Evolutionary conservation across 2,113 vertebrate species (phyloP).

Genomic region (Crotalus horridus): DNA sequence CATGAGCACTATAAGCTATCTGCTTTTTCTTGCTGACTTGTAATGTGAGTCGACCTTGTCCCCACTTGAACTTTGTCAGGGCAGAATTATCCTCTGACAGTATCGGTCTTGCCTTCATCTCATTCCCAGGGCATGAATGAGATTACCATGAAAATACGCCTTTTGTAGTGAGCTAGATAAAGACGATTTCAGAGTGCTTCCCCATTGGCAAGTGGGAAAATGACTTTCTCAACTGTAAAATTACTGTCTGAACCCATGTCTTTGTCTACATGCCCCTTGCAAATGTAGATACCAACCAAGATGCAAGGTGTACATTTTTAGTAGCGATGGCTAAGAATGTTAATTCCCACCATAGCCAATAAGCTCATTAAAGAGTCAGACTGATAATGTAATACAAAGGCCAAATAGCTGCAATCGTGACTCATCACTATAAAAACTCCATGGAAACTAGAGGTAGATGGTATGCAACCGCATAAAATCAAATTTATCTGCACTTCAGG

Average conservation of each 20-base stretch:
- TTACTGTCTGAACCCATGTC: background rate
- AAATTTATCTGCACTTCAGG: slow-evolving; percentile 41
- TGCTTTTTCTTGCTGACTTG: background rate
- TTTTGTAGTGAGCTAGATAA: background rate
- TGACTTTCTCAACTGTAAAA: background rate
- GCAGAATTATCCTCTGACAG: background rate
- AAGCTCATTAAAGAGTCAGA: background rate
- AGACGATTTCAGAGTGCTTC: background rate
- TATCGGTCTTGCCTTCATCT: background rate
- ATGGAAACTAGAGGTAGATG: background rate
- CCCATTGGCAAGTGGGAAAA: background rate
- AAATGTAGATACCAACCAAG: background rate
- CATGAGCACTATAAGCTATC: background rate
- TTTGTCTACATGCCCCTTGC: background rate
- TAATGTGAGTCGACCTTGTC: background rate
- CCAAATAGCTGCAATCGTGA: background rate
- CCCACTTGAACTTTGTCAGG: background rate
- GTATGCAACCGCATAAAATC: background rate
- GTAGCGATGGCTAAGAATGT: background rate
- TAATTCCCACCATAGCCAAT: background rate
- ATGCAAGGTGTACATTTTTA: background rate
- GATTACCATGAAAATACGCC: background rate
- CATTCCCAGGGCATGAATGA: background rate
- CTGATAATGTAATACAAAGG: background rate
- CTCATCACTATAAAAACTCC: accelerated